Conservation (phyloP, 1,140 invertebrate species). For the Batillaria attramentaria region DNA sequence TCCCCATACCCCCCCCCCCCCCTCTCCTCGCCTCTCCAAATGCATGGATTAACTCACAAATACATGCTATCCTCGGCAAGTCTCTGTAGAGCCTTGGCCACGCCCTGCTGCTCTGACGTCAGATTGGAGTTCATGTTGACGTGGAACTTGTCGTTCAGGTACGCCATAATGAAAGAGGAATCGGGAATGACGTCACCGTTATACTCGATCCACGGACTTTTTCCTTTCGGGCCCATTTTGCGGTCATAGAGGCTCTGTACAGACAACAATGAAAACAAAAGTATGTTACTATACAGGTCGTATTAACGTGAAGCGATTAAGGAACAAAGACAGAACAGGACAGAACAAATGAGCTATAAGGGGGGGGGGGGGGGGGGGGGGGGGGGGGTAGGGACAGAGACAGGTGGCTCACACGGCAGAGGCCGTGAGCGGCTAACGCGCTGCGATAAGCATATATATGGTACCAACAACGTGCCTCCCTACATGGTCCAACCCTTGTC, state of each 20-base stretch:
- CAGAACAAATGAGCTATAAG: no score
- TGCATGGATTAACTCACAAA: slow-evolving; percentile 53
- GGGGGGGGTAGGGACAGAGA: no score
- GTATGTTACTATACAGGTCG: not conserved
- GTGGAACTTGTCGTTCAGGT: slow-evolving; percentile 60
- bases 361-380: no score
- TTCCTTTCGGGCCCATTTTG: slow-evolving; percentile 50
- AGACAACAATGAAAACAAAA: not conserved
- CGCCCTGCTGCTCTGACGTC: slow-evolving; percentile 45
- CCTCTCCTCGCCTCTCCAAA: not conserved
- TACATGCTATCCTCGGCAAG: slow-evolving; percentile 68
- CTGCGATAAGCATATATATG: no score
- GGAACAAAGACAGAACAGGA: not conserved
- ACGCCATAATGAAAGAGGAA: slow-evolving; percentile 69
- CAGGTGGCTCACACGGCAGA: no score
- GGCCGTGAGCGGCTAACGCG: no score
- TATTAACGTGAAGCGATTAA: no score
- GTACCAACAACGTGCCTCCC: no score
- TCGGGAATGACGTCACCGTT: slow-evolving; percentile 70
- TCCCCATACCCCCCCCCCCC: no score
- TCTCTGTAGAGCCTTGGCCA: slow-evolving; percentile 54
- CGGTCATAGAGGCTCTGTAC: slow-evolving; percentile 41
- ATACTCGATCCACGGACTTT: slow-evolving; percentile 71
- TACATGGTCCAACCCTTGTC: no score
- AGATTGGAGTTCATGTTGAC: slow-evolving; percentile 57